Conservation (phyloP, 2,797 vertebrate genomes). For the Pyrocephalus nanus region DNA sequence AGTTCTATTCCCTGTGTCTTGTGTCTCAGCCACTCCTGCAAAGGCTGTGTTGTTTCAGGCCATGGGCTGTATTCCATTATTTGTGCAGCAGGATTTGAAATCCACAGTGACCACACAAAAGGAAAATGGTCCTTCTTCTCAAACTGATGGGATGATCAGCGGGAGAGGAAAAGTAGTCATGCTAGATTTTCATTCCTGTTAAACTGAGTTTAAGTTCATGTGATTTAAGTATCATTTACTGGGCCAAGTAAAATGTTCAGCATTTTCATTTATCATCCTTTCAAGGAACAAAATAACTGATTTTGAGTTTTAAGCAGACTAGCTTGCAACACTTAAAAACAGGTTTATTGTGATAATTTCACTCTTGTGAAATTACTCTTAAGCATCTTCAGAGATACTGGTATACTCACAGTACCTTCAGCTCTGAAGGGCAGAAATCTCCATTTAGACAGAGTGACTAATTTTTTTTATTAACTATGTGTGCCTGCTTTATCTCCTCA, state of each 20-base stretch:
- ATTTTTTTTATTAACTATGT: neutral
- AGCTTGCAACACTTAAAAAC: neutral
- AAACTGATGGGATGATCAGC: neutral
- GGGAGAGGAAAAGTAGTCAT: neutral
- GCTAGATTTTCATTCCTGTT: neutral
- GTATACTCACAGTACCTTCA: neutral
- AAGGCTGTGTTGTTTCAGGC: neutral
- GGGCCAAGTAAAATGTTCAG: neutral
- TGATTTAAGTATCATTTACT: neutral
- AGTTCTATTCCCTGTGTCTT: neutral
- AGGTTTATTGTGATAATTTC: neutral
- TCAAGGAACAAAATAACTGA: neutral
- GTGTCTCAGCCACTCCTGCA: neutral
- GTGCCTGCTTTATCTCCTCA: neutral
- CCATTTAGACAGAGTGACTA: neutral
- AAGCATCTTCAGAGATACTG: neutral
- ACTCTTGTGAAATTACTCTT: neutral
- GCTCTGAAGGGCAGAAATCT: neutral
- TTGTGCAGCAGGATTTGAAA: neutral
- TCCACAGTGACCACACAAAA: neutral
- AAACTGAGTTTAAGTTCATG: neutral
- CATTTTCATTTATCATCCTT: neutral
- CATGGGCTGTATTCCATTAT: neutral
- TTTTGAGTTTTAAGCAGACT: neutral
- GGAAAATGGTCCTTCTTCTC: neutral